phyloP scores from a whole-genome alignment of 2,888 invertebrate genomes.

The Cinara cedri region DNA sequence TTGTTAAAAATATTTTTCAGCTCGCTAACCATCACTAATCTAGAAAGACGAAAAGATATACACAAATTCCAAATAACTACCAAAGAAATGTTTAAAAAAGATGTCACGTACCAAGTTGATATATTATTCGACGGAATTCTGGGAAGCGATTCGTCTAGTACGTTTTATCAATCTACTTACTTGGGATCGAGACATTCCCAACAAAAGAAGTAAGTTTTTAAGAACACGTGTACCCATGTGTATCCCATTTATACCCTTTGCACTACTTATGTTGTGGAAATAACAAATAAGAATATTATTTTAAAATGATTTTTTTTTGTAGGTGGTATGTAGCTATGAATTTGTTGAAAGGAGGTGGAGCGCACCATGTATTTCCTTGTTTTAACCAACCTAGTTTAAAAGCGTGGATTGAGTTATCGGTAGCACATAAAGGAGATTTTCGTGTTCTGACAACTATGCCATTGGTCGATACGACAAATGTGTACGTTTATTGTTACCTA shows the following conservation, averaged over 20 bases:
- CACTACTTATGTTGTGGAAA: neutral
- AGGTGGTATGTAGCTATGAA: conserved; percentile 60
- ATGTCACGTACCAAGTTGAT: conserved; percentile 68
- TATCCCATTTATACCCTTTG: neutral
- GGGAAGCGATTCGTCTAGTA: conserved; percentile 70
- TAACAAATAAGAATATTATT: too few relatives aligned
- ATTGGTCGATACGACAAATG: conserved; percentile 59
- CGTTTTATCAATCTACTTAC: conserved; percentile 74
- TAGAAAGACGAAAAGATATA: conserved; percentile 59
- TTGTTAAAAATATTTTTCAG: conserved; percentile 48
- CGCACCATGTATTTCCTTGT: conserved; percentile 79
- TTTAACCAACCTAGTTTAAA: conserved; percentile 81
- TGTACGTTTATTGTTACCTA: conserved; percentile 59
- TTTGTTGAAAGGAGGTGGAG: conserved; percentile 64
- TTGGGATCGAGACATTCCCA: conserved; percentile 62
- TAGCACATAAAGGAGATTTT: conserved; percentile 63
- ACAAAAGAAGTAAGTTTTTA: conserved; percentile 61
- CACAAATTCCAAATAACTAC: conserved; percentile 58
- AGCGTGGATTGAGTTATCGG: conserved; percentile 72
- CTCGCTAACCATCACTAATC: conserved; percentile 58
- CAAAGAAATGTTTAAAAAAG: conserved; percentile 59
- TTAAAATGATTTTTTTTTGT: neutral
- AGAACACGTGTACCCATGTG: too few relatives aligned
- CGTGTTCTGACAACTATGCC: conserved; percentile 60
- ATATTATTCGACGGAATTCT: conserved; percentile 73